phyloP scores from a whole-genome alignment of 2,113 vertebrate species.

The Alligator sinensis region DNA sequence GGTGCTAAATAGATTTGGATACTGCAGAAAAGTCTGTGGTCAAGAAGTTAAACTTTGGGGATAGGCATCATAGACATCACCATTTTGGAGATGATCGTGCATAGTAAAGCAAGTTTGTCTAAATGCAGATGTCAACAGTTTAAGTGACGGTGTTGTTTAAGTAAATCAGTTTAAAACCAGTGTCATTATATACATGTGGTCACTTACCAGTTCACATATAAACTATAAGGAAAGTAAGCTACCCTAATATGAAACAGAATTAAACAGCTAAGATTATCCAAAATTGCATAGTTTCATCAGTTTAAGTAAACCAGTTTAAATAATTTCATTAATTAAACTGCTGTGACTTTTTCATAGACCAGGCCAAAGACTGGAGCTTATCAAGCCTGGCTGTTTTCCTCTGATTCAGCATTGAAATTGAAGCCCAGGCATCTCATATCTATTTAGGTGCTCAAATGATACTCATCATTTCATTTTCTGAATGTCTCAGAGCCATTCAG shows the following conservation, averaged over 20 bases:
- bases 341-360: too few species aligned
- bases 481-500: not conserved
- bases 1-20: fast-evolving
- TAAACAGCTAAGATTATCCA: too few species aligned
- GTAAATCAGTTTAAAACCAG: too few species aligned
- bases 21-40: fast-evolving
- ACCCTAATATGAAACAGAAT: too few species aligned
- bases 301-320: too few species aligned
- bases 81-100: fast-evolving
- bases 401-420: not conserved
- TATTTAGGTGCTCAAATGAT: not conserved
- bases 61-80: fast-evolving
- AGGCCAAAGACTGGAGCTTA: too few species aligned
- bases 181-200: not conserved
- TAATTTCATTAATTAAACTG: too few species aligned
- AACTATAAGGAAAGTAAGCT: too few species aligned
- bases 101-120: fast-evolving
- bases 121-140: constrained; percentile 43
- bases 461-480: not conserved
- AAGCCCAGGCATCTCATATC: not conserved
- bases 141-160: not conserved
- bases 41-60: not conserved
- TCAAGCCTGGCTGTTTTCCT: too few species aligned
- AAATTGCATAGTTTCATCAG: too few species aligned
- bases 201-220: not conserved